These are phyloP conservation scores for Papilio glaucus DNA, from an alignment of 1,140 invertebrate species.

Conservation along the genomic window DNA sequence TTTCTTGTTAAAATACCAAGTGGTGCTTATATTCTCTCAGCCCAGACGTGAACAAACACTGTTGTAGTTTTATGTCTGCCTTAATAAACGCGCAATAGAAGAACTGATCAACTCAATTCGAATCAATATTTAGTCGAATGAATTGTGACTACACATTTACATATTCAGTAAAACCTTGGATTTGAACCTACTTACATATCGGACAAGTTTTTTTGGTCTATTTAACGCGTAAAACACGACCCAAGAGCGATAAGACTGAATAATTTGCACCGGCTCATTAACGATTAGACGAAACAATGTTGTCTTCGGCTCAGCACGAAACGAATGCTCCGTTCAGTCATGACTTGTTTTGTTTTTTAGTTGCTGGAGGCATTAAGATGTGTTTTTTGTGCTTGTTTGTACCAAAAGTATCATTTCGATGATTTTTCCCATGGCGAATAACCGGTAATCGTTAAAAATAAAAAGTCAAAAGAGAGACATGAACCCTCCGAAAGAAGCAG, in stretches of 20 bases:
- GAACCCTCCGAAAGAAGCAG: not conserved
- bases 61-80: too few relatives aligned
- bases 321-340: slow-evolving; percentile 2
- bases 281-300: slow-evolving; percentile 24
- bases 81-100: too few relatives aligned
- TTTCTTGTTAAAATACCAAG: too few relatives aligned
- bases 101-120: too few relatives aligned
- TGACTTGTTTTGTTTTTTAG: not conserved
- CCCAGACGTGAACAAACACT: too few relatives aligned
- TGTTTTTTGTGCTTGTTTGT: not conserved
- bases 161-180: not conserved
- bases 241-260: not conserved
- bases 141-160: not conserved
- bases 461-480: not conserved
- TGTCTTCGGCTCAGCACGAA: not conserved
- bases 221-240: slow-evolving; percentile 27
- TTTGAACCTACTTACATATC: slow-evolving; percentile 19
- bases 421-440: slow-evolving; percentile 3
- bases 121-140: too few relatives aligned
- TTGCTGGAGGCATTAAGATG: not conserved
- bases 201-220: slow-evolving; percentile 17
- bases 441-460: not conserved
- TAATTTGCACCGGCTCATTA: slow-evolving; percentile 24
- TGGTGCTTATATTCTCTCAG: too few relatives aligned
- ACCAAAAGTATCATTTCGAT: slow-evolving; percentile 14